Evolutionary conservation across 35 echinoderm and acorn worm species (phyloP).

Genomic region (Ptychodera flava): DNA sequence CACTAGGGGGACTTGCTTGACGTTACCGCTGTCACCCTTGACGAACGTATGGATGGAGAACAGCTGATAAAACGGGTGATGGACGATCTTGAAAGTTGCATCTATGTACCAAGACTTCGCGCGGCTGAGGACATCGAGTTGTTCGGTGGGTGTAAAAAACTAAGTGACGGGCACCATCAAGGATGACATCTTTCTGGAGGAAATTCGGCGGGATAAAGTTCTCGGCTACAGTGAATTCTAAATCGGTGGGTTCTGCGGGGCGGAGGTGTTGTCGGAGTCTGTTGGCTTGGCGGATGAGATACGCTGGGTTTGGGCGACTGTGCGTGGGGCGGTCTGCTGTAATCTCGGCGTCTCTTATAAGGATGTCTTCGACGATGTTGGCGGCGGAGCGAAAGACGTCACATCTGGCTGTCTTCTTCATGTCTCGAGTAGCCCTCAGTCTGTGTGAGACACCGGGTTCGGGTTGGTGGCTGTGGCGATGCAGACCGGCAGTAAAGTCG

Average conservation of each 20-base stretch:
- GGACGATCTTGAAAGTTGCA: slow-evolving; percentile 31
- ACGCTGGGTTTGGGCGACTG: neutral
- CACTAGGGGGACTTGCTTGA: slow-evolving; percentile 37
- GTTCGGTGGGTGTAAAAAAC: slow-evolving; percentile 2
- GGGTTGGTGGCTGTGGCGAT: neutral
- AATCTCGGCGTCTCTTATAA: neutral
- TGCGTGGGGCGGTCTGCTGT: neutral
- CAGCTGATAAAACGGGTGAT: slow-evolving; percentile 37
- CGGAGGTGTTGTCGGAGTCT: neutral
- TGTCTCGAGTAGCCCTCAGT: neutral
- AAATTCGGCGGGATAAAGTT: neutral
- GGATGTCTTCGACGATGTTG: neutral
- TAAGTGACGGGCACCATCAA: neutral
- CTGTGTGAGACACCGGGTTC: neutral
- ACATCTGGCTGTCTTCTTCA: neutral
- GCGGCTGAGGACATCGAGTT: neutral
- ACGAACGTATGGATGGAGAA: slow-evolving; percentile 39
- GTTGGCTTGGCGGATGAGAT: neutral
- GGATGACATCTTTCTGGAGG: neutral
- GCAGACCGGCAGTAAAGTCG: neutral
- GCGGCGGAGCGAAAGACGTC: neutral
- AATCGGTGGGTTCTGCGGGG: neutral
- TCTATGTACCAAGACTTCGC: slow-evolving; percentile 34
- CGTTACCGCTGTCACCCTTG: neutral
- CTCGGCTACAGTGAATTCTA: neutral